phyloP scores from a whole-genome alignment of 2,113 vertebrate species.

The Hemiprocne comata region DNA sequence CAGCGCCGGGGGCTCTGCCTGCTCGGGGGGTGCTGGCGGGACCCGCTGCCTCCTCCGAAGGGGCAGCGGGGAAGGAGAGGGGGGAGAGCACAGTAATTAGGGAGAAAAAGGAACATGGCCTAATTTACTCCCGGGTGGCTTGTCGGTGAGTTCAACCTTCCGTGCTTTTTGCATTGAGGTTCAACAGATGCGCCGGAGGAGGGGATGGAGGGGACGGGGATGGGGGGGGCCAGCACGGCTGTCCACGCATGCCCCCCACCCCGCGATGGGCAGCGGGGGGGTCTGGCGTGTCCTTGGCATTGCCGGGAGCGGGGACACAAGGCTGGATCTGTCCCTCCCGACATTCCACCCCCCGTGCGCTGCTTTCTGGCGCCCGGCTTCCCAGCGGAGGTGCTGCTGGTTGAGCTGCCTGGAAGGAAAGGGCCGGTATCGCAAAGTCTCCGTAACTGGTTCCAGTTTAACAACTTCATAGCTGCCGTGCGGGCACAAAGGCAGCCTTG shows the following conservation, averaged over 20 bases:
- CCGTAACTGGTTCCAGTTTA: neutral
- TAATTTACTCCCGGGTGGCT: constrained; percentile 34
- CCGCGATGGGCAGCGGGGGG: neutral
- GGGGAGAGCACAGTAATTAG: constrained; percentile 18
- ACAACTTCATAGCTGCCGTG: neutral
- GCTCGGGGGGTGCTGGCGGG: neutral
- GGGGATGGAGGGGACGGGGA: neutral
- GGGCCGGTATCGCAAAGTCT: neutral
- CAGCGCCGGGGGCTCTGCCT: neutral
- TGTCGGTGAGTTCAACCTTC: neutral
- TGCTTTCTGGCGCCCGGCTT: accelerated
- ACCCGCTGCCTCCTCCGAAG: neutral
- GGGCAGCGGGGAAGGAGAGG: neutral
- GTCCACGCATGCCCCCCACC: accelerated
- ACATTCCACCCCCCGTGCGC: neutral
- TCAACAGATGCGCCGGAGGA: neutral
- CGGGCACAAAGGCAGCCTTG: constrained; percentile 54
- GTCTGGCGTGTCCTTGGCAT: neutral
- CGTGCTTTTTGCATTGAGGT: neutral
- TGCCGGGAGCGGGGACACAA: accelerated
- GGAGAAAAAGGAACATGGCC: neutral
- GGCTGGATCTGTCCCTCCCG: neutral
- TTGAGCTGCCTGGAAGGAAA: neutral
- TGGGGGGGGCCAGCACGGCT: accelerated
- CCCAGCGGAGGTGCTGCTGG: neutral